These are phyloP conservation scores for Sycophila sp. DNA, from an alignment of 1,140 invertebrate genomes.

Conservation along the genomic window DNA sequence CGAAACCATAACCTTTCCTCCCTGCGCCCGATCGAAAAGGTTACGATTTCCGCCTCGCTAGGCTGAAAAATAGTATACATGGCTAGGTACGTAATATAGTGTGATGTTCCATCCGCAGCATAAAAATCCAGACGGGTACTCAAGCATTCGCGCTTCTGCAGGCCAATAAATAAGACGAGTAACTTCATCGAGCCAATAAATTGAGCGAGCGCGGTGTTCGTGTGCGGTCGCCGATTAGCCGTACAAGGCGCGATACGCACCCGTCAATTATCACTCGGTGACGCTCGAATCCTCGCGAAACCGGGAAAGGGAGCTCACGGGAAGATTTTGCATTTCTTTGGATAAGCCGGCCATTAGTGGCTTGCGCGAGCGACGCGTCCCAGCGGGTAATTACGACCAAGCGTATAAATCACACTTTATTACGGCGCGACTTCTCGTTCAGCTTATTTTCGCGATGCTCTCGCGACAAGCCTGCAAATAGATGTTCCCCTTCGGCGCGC, in stretches of 20 bases:
- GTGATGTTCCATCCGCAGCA: no score
- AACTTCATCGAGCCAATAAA: not conserved
- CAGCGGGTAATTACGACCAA: conserved; percentile 30
- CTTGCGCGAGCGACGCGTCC: not conserved
- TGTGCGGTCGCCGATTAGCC: not conserved
- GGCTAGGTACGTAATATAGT: no score
- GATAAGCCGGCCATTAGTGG: conserved; percentile 43
- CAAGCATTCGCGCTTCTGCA: no score
- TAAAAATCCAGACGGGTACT: no score
- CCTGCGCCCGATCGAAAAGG: no score
- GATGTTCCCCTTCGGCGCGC: no score
- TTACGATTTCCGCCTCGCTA: no score
- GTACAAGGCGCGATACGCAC: no score
- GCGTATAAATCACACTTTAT: conserved; percentile 60
- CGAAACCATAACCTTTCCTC: no score
- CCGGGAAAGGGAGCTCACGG: not conserved
- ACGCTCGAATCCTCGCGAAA: not conserved
- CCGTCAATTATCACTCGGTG: no score
- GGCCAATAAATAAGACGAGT: not conserved
- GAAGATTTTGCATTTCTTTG: not conserved
- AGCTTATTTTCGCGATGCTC: conserved; percentile 42
- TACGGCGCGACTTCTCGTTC: conserved; percentile 43
- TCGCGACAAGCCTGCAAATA: conserved; percentile 25
- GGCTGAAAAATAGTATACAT: no score
- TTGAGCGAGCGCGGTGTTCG: not conserved